Conservation (phyloP, 2,888 invertebrate species). For the Digitonthophagus gazella region DNA sequence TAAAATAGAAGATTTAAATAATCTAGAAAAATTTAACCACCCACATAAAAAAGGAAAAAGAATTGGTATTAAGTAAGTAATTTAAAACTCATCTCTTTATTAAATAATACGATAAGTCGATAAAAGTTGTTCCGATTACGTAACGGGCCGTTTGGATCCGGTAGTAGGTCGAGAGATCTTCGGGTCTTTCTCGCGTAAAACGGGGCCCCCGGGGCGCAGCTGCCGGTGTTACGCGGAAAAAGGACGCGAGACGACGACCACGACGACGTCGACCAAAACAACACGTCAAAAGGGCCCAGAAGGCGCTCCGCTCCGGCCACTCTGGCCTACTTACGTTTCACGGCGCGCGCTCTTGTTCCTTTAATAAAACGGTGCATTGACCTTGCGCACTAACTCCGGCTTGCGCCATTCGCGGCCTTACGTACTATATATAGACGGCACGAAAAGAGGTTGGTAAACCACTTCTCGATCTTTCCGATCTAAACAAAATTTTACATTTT, state of each 20-base stretch:
- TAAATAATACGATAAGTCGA: too few relatives aligned
- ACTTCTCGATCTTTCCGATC: too few relatives aligned
- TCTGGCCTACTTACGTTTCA: neutral
- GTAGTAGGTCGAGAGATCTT: too few relatives aligned
- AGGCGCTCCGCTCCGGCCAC: neutral
- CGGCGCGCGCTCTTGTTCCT: neutral
- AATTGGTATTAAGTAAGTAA: too few relatives aligned
- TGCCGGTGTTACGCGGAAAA: neutral
- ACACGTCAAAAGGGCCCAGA: neutral
- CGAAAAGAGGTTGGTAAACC: too few relatives aligned
- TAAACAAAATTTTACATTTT: too few relatives aligned
- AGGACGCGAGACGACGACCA: neutral
- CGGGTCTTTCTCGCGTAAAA: neutral
- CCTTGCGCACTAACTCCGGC: neutral
- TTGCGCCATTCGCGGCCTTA: neutral
- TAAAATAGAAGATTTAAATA: too few relatives aligned
- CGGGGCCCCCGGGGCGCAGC: neutral
- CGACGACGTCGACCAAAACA: neutral
- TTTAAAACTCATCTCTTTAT: too few relatives aligned
- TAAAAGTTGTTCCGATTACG: too few relatives aligned
- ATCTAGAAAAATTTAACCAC: too few relatives aligned
- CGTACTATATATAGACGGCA: neutral
- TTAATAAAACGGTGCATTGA: neutral
- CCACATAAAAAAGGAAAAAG: too few relatives aligned
- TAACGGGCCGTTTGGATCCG: too few relatives aligned